Evolutionary conservation across 2,888 invertebrate genomes (phyloP).

Genomic region (Acanthopleura granulata): DNA sequence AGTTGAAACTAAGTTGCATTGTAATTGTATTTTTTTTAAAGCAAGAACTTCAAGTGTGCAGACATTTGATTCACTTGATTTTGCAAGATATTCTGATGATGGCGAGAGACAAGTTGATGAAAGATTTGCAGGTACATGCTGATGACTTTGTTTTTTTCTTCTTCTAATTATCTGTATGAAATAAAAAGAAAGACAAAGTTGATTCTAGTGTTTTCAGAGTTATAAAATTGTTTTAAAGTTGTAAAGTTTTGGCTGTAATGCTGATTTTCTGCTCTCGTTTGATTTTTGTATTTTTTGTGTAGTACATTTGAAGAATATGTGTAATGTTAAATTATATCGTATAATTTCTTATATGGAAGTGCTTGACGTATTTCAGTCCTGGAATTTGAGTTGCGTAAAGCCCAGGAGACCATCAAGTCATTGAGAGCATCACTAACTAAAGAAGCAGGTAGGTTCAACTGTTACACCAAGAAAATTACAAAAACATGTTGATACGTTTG

Average conservation of each 20-base stretch:
- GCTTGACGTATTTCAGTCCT: slow-evolving; percentile 73
- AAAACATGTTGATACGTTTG: too few relatives aligned
- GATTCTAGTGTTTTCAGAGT: too few relatives aligned
- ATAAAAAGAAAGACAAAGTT: too few relatives aligned
- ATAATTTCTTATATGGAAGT: too few relatives aligned
- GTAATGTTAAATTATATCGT: too few relatives aligned
- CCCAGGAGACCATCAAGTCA: slow-evolving; percentile 86
- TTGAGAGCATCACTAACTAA: slow-evolving; percentile 83
- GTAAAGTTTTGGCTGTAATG: too few relatives aligned
- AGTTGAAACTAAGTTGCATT: too few relatives aligned
- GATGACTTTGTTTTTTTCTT: not conserved
- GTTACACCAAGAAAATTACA: too few relatives aligned
- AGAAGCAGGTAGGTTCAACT: slow-evolving; percentile 61
- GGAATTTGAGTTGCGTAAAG: slow-evolving; percentile 89
- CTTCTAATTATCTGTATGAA: not conserved
- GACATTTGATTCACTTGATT: slow-evolving; percentile 88
- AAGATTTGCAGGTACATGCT: slow-evolving; percentile 76
- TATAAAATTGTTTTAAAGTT: too few relatives aligned
- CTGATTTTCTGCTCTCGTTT: too few relatives aligned
- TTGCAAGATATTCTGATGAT: slow-evolving; percentile 88
- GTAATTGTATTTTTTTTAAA: slow-evolving; percentile 30
- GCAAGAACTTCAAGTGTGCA: slow-evolving; percentile 82
- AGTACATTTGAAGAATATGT: too few relatives aligned
- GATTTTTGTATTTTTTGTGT: too few relatives aligned
- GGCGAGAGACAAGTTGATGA: slow-evolving; percentile 83